These are phyloP conservation scores for Poeciliopsis prolifica DNA, from an alignment of 2,113 vertebrate species.

Conservation along the genomic window DNA sequence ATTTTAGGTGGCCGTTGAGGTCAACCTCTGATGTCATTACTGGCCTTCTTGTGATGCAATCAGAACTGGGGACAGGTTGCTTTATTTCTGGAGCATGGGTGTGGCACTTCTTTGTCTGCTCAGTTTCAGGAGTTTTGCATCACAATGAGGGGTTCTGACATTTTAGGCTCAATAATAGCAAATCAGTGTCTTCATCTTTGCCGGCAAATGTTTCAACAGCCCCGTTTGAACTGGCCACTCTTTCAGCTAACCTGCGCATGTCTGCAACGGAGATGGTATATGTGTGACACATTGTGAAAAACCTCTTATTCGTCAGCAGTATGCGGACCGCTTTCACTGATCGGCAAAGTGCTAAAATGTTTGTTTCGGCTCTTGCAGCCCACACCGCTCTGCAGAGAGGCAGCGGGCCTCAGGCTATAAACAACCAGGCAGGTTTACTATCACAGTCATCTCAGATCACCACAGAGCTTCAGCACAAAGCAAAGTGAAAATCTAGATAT, in stretches of 20 bases:
- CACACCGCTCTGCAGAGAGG: neutral
- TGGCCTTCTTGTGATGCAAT: neutral
- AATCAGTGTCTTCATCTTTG: neutral
- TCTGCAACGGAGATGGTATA: neutral
- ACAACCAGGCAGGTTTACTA: slow-evolving; percentile 8
- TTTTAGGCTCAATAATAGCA: neutral
- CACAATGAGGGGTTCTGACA: neutral
- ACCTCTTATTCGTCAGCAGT: neutral
- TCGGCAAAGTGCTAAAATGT: neutral
- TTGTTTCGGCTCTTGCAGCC: neutral
- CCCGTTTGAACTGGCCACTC: too few relatives aligned
- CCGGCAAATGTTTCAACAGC: neutral
- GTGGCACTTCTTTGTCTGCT: slow-evolving; percentile 4
- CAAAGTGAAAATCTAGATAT: slow-evolving; percentile 44
- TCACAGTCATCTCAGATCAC: slow-evolving; percentile 45
- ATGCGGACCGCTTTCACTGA: neutral
- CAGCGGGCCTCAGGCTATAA: neutral
- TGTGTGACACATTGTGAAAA: neutral
- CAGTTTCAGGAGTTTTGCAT: neutral
- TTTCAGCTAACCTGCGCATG: neutral
- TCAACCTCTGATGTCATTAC: neutral
- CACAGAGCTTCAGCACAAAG: slow-evolving; percentile 30
- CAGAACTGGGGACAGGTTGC: neutral
- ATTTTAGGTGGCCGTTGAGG: neutral
- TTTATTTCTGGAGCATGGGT: slow-evolving; percentile 2